Evolutionary conservation across 2,888 invertebrate species (phyloP).

Genomic region (Trissonchulus latispiculum): DNA sequence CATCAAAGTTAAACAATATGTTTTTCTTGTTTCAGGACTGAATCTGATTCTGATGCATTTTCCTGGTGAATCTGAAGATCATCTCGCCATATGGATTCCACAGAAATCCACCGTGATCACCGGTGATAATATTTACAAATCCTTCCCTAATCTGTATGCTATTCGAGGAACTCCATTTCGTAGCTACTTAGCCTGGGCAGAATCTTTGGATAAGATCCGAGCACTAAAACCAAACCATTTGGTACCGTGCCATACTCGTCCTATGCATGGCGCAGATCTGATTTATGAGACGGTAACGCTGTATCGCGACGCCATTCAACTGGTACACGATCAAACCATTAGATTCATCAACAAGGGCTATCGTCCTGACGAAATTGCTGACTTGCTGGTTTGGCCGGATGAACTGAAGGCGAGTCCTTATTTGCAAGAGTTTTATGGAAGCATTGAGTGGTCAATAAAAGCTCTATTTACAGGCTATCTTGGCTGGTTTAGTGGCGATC

Average conservation of each 20-base stretch:
- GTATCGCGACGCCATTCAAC: not conserved
- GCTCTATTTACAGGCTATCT: slow-evolving; percentile 30
- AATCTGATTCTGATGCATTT: slow-evolving; percentile 37
- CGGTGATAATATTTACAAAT: slow-evolving; percentile 39
- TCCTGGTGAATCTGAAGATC: slow-evolving; percentile 42
- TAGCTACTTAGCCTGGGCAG: slow-evolving; percentile 34
- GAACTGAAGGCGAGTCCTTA: slow-evolving; percentile 32
- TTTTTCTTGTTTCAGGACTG: slow-evolving; percentile 35
- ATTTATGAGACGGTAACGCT: not conserved
- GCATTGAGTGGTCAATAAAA: slow-evolving; percentile 38
- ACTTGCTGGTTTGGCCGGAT: slow-evolving; percentile 32
- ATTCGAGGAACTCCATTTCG: slow-evolving; percentile 38
- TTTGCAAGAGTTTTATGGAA: slow-evolving; percentile 40
- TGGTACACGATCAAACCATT: not conserved
- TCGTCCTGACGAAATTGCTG: not conserved
- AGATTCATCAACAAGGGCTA: not conserved
- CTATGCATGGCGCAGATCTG: slow-evolving; percentile 30
- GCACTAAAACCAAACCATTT: slow-evolving; percentile 34
- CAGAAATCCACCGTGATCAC: slow-evolving; percentile 34
- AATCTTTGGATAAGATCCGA: slow-evolving; percentile 38
- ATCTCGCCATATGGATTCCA: slow-evolving; percentile 40
- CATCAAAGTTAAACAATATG: too few relatives aligned
- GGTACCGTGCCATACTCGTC: slow-evolving; percentile 39
- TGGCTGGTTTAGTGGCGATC: not conserved
- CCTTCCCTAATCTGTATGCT: slow-evolving; percentile 42